Evolutionary conservation across 2,888 invertebrate species (phyloP), one percentile per base, ranked within the genome.

Genomic region (Ceraclea dissimilis): DNA sequence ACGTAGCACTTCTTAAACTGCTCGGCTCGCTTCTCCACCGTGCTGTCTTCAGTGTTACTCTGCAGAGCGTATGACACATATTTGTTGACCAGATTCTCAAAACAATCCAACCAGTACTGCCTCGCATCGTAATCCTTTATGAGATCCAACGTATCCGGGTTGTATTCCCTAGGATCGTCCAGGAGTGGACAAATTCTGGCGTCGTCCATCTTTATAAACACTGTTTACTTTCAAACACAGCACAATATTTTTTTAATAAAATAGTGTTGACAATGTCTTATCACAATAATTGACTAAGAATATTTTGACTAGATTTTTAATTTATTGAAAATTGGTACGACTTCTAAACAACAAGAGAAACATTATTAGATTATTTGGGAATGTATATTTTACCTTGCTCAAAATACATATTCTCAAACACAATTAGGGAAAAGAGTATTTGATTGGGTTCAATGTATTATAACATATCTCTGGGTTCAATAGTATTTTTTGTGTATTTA

Each of bases 101-200:
- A 90, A 70, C 94, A 93, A 61, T 86, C 82, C 49, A 97, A 80
- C 97, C 97, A 98, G 72, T 96, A 97, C 63, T 79, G 83, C 69
- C 90, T 83, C 13, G 95, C 96, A 68, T 90, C 88, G 63, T 80
- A 79, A 70, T 97, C 93, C 65, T 83, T 81, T 59, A 88, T 83
- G 57, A 98, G 80, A 74, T 97, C 93, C 63, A 94, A 85, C 26
- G 93, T 93, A 71, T 98, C 97, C 1, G 97, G 93, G 69, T 83
- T 82, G 76, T 97, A 97, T 67, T 81, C 80, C 63, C 81, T 78
- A 53, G 88, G 86, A 71, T 92, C 85, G 63, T 81, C 79, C 59
- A 97, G 76, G 64, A 97, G 74, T 6, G 89, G 87, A 68, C 90
- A 90, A 52, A 88, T 78, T 56, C 75, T 75, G 63, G 76, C 75